Evolutionary conservation across 2,888 invertebrate genomes (phyloP).

Genomic region (Ommatoiulus sabulosus): DNA sequence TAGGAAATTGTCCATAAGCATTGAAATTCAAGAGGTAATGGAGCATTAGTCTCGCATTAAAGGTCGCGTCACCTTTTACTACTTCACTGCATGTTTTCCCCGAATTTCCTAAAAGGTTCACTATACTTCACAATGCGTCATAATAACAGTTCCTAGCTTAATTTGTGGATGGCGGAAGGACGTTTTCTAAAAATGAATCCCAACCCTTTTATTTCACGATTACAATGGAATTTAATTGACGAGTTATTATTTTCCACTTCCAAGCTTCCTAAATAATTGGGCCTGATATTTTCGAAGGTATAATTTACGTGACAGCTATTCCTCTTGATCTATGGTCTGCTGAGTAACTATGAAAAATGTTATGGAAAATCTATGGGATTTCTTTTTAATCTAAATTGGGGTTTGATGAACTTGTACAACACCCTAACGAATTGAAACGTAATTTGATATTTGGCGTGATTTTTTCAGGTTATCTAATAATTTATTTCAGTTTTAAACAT

Average conservation of each 20-base stretch:
- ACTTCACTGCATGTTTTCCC: neutral
- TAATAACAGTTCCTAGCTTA: neutral
- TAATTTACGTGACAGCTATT: neutral
- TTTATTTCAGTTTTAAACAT: neutral
- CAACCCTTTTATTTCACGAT: conserved; percentile 4
- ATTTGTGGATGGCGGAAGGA: neutral
- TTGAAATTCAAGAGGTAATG: neutral
- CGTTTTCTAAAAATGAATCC: neutral
- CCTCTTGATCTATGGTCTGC: neutral
- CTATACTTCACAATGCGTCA: neutral
- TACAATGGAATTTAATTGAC: neutral
- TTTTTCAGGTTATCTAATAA: neutral
- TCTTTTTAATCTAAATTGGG: neutral
- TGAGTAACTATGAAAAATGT: neutral
- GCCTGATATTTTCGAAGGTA: neutral
- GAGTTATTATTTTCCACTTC: conserved; percentile 19
- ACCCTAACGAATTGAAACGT: neutral
- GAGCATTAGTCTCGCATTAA: no score
- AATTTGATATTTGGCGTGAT: neutral
- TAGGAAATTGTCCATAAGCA: neutral
- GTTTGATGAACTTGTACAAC: neutral
- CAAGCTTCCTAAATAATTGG: neutral
- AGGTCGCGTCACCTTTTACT: no score
- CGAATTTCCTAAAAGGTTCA: conserved; percentile 8
- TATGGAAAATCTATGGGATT: neutral